phyloP scores from a whole-genome alignment of 2,797 vertebrate genomes.

The Petrocephalus sullivani region DNA sequence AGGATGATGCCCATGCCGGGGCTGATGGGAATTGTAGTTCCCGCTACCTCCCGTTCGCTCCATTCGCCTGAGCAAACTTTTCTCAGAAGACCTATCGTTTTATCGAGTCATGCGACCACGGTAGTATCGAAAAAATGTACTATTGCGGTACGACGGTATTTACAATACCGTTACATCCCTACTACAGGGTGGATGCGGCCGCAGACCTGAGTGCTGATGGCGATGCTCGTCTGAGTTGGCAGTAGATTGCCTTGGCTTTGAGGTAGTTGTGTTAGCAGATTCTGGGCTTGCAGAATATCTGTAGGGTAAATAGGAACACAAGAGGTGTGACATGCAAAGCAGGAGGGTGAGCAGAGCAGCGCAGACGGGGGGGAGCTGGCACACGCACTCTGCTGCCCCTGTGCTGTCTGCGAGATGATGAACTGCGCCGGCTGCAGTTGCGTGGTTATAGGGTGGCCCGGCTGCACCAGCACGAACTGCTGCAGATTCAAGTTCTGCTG shows the following conservation, averaged over 20 bases:
- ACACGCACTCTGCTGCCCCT: slow-evolving; percentile 74
- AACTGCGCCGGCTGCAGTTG: slow-evolving; percentile 79
- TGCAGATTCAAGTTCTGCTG: slow-evolving; percentile 80
- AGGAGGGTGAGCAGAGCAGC: not conserved
- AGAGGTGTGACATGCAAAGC: not conserved
- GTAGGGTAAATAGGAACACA: not conserved
- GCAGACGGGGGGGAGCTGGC: not conserved
- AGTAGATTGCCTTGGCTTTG: slow-evolving; percentile 80
- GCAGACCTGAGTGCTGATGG: slow-evolving; percentile 76
- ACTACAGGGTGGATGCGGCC: not conserved
- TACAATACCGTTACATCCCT: too few species aligned
- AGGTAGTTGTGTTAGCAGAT: slow-evolving; percentile 84
- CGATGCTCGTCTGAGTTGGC: slow-evolving; percentile 75
- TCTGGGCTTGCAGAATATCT: slow-evolving; percentile 81
- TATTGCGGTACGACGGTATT: too few species aligned
- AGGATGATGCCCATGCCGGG: too few species aligned
- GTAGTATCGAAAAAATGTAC: too few species aligned
- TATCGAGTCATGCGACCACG: too few species aligned
- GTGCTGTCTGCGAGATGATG: slow-evolving; percentile 79
- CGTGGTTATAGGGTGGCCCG: slow-evolving; percentile 57
- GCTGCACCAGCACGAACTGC: slow-evolving; percentile 81
- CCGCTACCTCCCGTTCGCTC: too few species aligned
- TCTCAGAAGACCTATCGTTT: too few species aligned
- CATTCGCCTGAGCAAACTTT: too few species aligned
- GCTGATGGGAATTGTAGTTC: too few species aligned